Evolutionary conservation across 2,888 invertebrate genomes (phyloP), one percentile per base, ranked within the genome.

Genomic region (Endotricha flammealis): DNA sequence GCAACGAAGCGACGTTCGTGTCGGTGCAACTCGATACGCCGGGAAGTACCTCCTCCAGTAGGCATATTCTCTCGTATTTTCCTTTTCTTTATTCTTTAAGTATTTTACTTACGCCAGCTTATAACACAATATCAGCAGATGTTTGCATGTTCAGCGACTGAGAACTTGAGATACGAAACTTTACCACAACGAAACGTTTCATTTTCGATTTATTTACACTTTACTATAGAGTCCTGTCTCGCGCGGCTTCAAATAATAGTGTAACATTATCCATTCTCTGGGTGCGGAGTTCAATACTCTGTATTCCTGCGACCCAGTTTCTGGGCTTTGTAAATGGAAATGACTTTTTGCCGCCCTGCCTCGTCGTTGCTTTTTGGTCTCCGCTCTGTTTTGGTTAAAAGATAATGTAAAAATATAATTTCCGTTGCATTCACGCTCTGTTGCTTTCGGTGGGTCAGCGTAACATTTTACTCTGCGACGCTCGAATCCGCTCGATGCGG

Each of bases 261-360:
- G 29, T 32, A 32, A 42, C 42, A 42, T 47, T 47, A 47, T 41
- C 45, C 41, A 38, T 39, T 37, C 42, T 38, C 42, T 34, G 29
- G 22, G 13, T 29, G 17, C 36, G 24, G 42, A 39, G 41, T 47
- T 47, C 47, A 44, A 47, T 47, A 47, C 47, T 40, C 44, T 33
- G 41, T 42, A 47, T 44, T 44, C 44, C 39, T 38, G 42, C 39
- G 47, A 42, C 47, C 47, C 41, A 47, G 42, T 47, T 47, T 34
- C 41, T 36, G 33, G 40, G 47, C 47, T 42, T 47, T 44, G 47
- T 41, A 47, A 47, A 47, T 47, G 47, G 47, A 47, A 47, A 47
- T 47, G 41, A 47, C 47, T 47, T 47, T 47, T 47, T 44, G 44
- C 41, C 38, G 36, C 38, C 37, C n/a, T n/a, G n/a, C n/a, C 46